Conservation (phyloP, 2,113 vertebrate genomes). For the Leptosomus discolor region DNA sequence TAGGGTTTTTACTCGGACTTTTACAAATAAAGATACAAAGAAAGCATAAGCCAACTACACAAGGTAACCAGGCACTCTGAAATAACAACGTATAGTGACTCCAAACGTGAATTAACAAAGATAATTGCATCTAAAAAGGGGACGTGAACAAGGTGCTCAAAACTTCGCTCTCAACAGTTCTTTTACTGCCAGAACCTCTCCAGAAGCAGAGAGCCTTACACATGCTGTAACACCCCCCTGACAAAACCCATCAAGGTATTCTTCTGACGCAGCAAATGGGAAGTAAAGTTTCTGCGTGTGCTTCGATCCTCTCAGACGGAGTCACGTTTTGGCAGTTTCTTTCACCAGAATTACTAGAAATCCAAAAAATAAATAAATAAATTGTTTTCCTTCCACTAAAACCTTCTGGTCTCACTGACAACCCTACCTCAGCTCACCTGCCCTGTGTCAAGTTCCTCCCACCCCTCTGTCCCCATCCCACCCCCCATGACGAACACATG, state of each 20-base stretch:
- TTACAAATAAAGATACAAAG: accelerated
- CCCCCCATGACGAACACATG: accelerated
- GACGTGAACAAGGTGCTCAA: background rate
- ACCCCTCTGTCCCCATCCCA: too few species aligned
- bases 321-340: background rate
- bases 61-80: background rate
- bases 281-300: background rate
- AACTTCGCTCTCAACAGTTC: background rate
- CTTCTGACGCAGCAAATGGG: background rate
- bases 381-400: background rate
- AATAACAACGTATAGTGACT: accelerated
- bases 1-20: background rate
- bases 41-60: accelerated
- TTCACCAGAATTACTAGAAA: background rate
- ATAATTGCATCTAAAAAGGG: background rate
- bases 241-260: background rate
- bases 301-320: background rate
- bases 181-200: background rate
- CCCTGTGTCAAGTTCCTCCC: background rate
- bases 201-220: background rate
- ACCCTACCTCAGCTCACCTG: background rate
- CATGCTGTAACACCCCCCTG: accelerated
- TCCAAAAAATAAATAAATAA: background rate
- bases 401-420: background rate
- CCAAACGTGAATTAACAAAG: background rate